Conservation (phyloP, 2,888 invertebrate species). For the Amphimallon solstitiale region DNA sequence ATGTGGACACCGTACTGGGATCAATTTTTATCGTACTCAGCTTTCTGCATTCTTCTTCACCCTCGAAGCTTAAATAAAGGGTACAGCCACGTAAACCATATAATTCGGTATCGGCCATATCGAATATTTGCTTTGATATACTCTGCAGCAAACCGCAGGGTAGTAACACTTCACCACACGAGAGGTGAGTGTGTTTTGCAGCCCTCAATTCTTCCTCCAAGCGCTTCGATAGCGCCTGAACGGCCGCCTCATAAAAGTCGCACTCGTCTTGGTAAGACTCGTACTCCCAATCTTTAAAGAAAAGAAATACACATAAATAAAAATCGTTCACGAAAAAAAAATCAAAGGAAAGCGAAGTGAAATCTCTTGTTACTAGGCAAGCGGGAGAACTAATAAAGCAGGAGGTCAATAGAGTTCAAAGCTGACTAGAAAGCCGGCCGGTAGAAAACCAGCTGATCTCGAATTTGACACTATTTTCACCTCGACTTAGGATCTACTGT, state of each 20-base stretch:
- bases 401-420: conserved; percentile 30
- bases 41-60: conserved; percentile 70
- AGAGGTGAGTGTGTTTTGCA: conserved; percentile 82
- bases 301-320: not conserved
- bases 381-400: not conserved
- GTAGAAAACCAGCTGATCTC: not conserved
- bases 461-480: conserved; percentile 15
- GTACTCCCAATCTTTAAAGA: conserved; percentile 35
- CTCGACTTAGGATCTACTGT: not conserved
- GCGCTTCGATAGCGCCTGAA: conserved; percentile 76
- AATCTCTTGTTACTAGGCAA: conserved; percentile 25
- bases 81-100: conserved; percentile 89
- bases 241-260: conserved; percentile 63
- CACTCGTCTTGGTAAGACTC: conserved; percentile 45
- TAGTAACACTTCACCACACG: conserved; percentile 86
- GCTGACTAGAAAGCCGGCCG: conserved; percentile 15
- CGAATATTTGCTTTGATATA: conserved; percentile 82
- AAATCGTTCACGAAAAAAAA: conserved; percentile 12
- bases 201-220: conserved; percentile 82
- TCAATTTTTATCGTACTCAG: conserved; percentile 87
- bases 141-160: conserved; percentile 84
- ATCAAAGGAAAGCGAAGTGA: conserved; percentile 8
- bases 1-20: conserved; percentile 86
- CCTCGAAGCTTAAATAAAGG: conserved; percentile 85
- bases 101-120: conserved; percentile 88